A percentile compares a stretch with the other conserved stretches of the same genome.
Conservation (phyloP, 2,888 invertebrate genomes). For the Thereva unica region DNA sequence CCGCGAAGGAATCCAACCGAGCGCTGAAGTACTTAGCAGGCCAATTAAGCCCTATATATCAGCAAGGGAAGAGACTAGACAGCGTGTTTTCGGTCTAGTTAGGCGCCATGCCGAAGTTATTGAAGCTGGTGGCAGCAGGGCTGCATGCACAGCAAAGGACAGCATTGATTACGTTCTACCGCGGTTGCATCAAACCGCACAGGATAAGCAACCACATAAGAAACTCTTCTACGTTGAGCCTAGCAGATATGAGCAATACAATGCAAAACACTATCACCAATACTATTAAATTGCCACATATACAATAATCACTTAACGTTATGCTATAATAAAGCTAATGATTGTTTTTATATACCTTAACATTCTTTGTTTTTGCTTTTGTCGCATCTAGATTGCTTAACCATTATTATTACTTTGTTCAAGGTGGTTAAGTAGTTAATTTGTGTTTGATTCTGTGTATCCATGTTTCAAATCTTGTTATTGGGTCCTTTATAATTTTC, state of each 20-base stretch:
- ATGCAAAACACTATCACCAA: conserved; percentile 20
- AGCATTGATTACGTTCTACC: conserved; percentile 70
- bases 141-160: conserved; percentile 64
- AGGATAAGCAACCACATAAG: conserved; percentile 60
- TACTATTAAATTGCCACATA: conserved; percentile 19
- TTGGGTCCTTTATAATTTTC: conserved; percentile 30
- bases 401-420: too few species aligned
- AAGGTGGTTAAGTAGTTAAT: background rate
- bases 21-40: conserved; percentile 63
- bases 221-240: conserved; percentile 57
- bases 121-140: conserved; percentile 63
- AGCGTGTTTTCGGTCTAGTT: conserved; percentile 65
- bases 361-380: too few species aligned
- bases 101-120: conserved; percentile 64
- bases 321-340: too few species aligned
- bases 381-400: too few species aligned
- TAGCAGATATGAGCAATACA: conserved; percentile 31
- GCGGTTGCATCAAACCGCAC: conserved; percentile 62
- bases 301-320: background rate
- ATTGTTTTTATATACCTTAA: too few species aligned
- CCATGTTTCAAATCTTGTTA: conserved; percentile 12
- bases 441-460: background rate
- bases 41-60: conserved; percentile 72
- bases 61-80: conserved; percentile 68
- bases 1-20: conserved; percentile 67